Conservation (phyloP, 2,888 invertebrate genomes). For the Acheta domesticus region DNA sequence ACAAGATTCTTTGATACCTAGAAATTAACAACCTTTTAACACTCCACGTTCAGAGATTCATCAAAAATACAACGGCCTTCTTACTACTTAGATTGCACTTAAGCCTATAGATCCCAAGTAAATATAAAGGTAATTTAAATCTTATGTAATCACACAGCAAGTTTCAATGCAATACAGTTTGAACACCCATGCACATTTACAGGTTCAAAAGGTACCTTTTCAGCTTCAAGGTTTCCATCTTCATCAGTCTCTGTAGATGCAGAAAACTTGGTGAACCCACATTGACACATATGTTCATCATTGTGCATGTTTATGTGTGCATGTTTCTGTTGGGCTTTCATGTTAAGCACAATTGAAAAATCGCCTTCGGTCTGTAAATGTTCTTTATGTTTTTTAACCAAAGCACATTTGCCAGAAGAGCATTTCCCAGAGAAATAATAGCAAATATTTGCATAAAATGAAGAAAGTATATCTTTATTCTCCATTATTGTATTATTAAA, state of each 20-base stretch:
- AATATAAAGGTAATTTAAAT: no score
- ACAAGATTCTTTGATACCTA: slow-evolving; percentile 35
- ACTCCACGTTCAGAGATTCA: no score
- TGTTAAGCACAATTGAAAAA: slow-evolving; percentile 51
- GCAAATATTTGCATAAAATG: slow-evolving; percentile 12
- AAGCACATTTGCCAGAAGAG: neutral
- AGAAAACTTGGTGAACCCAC: no score
- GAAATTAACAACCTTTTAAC: slow-evolving; percentile 38
- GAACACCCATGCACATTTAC: no score
- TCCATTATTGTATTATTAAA: neutral
- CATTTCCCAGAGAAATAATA: neutral
- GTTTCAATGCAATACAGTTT: no score
- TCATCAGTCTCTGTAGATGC: no score
- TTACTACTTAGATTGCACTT: no score
- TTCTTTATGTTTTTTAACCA: slow-evolving; percentile 59
- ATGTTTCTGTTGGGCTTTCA: slow-evolving; percentile 55
- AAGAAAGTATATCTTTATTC: neutral
- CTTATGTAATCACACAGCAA: no score
- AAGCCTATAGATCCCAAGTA: no score
- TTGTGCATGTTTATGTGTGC: slow-evolving; percentile 54
- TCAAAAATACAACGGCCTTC: no score
- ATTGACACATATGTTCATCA: slow-evolving; percentile 6
- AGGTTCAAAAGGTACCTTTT: no score
- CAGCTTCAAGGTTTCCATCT: no score
- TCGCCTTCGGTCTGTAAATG: slow-evolving; percentile 59